phyloP scores from a whole-genome alignment of 2,797 vertebrate species.

The Neoniphon sammara region DNA sequence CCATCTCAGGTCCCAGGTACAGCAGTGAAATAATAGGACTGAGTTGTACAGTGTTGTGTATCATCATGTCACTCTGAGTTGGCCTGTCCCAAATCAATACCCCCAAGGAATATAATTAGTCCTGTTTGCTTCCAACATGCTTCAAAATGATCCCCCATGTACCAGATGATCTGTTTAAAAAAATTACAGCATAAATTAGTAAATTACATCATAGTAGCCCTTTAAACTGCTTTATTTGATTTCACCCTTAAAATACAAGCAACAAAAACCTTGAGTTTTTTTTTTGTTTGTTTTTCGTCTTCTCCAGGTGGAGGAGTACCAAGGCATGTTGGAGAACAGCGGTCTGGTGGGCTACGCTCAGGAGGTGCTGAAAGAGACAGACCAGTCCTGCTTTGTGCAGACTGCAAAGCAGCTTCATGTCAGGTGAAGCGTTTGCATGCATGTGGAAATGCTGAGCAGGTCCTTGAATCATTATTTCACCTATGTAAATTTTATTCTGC shows the following conservation, averaged over 20 bases:
- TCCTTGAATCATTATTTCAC: background rate
- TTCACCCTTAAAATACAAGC: too few relatives aligned
- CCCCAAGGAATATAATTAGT: too few relatives aligned
- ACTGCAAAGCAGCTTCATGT: conserved; percentile 95
- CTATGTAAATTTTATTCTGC: background rate
- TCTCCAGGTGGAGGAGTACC: conserved; percentile 90
- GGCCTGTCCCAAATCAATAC: too few relatives aligned
- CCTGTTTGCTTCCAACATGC: too few relatives aligned
- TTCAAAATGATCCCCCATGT: too few relatives aligned
- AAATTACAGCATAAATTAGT: too few relatives aligned
- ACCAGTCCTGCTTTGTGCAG: conserved; percentile 98
- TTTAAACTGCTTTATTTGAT: too few relatives aligned
- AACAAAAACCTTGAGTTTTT: background rate
- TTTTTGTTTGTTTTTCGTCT: background rate
- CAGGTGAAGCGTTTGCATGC: conserved; percentile 82
- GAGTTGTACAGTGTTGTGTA: background rate
- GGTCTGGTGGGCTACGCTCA: conserved; percentile 97
- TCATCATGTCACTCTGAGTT: background rate
- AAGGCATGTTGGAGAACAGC: conserved; percentile 96
- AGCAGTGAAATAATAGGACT: conserved; percentile 63
- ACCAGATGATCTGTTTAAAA: too few relatives aligned
- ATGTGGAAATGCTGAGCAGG: background rate
- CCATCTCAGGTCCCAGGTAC: conserved; percentile 87
- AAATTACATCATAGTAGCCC: too few relatives aligned
- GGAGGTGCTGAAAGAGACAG: conserved; percentile 97